Conservation (phyloP, 2,797 vertebrate genomes). For the Trematomus bernacchii region DNA sequence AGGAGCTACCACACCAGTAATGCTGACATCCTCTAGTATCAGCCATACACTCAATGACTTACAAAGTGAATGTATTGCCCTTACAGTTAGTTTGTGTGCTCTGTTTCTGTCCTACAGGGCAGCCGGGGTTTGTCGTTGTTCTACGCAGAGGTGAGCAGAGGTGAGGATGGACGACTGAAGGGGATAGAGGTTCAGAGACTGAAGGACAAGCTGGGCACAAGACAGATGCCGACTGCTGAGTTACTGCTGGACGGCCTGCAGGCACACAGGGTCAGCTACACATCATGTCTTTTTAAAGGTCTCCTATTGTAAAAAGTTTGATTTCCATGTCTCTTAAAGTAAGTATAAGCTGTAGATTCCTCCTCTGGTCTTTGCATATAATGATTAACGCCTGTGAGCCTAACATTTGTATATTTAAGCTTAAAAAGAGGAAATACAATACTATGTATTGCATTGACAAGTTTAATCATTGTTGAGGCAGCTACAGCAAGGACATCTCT, state of each 20-base stretch:
- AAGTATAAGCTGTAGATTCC: background rate
- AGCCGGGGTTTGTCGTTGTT: conserved; percentile 89
- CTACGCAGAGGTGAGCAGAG: conserved; percentile 84
- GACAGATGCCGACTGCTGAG: conserved; percentile 92
- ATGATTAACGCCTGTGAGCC: background rate
- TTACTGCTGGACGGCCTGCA: conserved; percentile 86
- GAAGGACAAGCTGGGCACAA: conserved; percentile 91
- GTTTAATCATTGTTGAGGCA: too few species aligned
- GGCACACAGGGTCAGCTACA: conserved; percentile 83
- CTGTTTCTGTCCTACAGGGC: conserved; percentile 72
- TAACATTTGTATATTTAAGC: too few species aligned
- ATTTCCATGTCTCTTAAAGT: background rate
- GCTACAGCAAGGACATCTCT: too few species aligned
- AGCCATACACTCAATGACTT: background rate
- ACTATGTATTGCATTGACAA: background rate
- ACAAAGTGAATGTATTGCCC: background rate
- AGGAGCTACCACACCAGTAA: conserved; percentile 81
- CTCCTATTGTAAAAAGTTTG: too few species aligned
- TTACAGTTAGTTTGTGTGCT: background rate
- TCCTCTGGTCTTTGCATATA: background rate
- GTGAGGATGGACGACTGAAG: conserved; percentile 83
- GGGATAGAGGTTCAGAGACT: conserved; percentile 89
- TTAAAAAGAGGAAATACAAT: background rate
- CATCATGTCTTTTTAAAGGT: background rate
- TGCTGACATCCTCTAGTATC: background rate